Evolutionary conservation across 2,888 invertebrate species (phyloP), one percentile per base, ranked within the genome.

Genomic region (Neoitamus cyanurus): DNA sequence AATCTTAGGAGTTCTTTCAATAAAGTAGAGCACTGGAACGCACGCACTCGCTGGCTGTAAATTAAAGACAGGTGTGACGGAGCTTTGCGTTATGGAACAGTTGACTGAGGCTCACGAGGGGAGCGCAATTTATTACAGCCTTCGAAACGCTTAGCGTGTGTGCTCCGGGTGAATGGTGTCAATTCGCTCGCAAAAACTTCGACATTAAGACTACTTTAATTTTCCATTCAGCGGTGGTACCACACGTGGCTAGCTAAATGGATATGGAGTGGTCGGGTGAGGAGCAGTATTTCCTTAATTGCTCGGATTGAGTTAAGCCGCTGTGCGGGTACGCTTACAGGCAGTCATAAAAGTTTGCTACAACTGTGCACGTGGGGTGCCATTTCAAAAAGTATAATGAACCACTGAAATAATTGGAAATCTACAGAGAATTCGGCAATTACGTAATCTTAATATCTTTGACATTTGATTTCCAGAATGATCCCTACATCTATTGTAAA

Each of bases 81-180:
- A 46, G 20, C 28, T 77, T 77, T 77, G 77, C 42, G 42, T 77
- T 77, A 77, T 77, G 77, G 77, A 77, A 77, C 77, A 28, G 42
- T 77, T 77, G 77, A 77, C 42, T 77, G 46, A 77, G 30, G 46
- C 25, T 30, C 13, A 30, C 30, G 28, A 42, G 46, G 77, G 20
- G 42, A 9, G 70, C 34, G 30, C 36, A 77, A 77, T 77, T 77
- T 77, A 77, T 77, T 42, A 42, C 42, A n/a, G 58, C 58, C 9
- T 13, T 25, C 37, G 46, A 42, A 77, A 25, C 46, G 36, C 42
- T 46, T 36, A 42, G 42, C 30, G 15, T 28, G 36, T 25, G 46
- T 77, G 46, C 20, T 42, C 46, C 20, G 42, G 3, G n/a, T 77
- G 36, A 77, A 77, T 77, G 20, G 46, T 77, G 46, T 77, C 77